phyloP scores from a whole-genome alignment of 35 echinoderm and acorn worm species.

The Ophiothrix spiculata region DNA sequence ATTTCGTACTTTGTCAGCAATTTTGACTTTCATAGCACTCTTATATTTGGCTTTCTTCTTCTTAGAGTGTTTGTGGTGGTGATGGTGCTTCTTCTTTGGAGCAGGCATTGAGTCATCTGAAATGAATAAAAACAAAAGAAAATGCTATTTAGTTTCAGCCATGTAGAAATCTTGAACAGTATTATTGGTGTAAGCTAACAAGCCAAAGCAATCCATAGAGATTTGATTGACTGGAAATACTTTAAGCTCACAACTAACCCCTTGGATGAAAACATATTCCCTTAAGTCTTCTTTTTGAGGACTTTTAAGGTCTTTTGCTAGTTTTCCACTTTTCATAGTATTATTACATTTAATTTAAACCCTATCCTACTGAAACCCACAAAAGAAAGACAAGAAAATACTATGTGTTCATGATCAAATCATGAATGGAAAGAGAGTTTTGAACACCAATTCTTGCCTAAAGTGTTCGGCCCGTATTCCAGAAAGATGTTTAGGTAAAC shows the following conservation, averaged over 20 bases:
- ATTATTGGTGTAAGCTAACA: constrained; percentile 1
- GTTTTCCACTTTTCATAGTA: too few relatives aligned
- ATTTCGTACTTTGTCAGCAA: constrained; percentile 45
- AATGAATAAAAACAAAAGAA: constrained; percentile 24
- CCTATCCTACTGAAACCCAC: too few relatives aligned
- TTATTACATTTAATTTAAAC: too few relatives aligned
- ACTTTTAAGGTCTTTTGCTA: not conserved
- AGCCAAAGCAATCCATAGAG: not conserved
- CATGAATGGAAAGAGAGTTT: too few relatives aligned
- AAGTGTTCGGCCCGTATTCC: too few relatives aligned
- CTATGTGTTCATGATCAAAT: too few relatives aligned
- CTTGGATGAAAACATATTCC: not conserved
- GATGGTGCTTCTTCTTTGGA: not conserved
- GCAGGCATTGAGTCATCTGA: constrained; percentile 28
- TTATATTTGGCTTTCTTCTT: constrained; percentile 52
- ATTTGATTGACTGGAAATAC: not conserved
- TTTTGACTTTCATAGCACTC: constrained; percentile 75
- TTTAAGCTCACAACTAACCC: not conserved
- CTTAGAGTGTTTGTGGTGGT: constrained; percentile 3
- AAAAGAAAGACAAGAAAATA: too few relatives aligned
- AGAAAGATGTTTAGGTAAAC: too few relatives aligned
- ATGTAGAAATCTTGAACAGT: not conserved
- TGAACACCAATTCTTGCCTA: too few relatives aligned
- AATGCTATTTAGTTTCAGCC: not conserved
- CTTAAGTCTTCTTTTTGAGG: not conserved